phyloP scores from a whole-genome alignment of 2,888 invertebrate species.

The Poecilobothrus nobilitatus region DNA sequence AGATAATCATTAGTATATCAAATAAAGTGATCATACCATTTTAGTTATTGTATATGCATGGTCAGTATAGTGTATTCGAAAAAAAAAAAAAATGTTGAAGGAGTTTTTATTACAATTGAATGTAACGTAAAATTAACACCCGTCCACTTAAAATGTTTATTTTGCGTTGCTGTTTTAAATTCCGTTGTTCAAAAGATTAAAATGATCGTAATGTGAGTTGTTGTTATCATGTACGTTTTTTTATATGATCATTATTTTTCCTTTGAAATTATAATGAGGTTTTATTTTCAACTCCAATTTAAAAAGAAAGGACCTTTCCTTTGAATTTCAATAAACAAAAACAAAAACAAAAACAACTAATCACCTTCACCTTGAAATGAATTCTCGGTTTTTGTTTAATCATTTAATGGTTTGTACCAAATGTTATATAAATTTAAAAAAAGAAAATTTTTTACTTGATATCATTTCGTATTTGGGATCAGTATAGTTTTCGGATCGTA shows the following conservation, averaged over 20 bases:
- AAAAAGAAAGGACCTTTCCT: neutral
- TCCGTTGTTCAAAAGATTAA: neutral
- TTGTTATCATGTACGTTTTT: neutral
- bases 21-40: too few relatives aligned
- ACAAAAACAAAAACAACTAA: neutral
- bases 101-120: neutral
- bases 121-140: neutral
- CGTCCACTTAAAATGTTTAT: neutral
- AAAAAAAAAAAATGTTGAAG: too few relatives aligned
- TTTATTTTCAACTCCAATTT: neutral
- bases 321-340: neutral
- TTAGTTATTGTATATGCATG: too few relatives aligned
- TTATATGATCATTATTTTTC: neutral
- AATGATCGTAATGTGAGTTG: neutral
- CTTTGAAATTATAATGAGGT: neutral
- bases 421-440: too few relatives aligned
- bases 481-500: slow-evolving; percentile 4
- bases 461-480: neutral
- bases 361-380: neutral
- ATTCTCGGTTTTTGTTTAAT: too few relatives aligned
- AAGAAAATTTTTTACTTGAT: too few relatives aligned
- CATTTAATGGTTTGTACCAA: too few relatives aligned
- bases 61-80: too few relatives aligned
- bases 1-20: neutral
- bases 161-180: neutral